A percentile compares a stretch with the other conserved stretches of the same genome.
Conservation (phyloP, 2,113 vertebrate genomes). For the Megalops atlanticus region DNA sequence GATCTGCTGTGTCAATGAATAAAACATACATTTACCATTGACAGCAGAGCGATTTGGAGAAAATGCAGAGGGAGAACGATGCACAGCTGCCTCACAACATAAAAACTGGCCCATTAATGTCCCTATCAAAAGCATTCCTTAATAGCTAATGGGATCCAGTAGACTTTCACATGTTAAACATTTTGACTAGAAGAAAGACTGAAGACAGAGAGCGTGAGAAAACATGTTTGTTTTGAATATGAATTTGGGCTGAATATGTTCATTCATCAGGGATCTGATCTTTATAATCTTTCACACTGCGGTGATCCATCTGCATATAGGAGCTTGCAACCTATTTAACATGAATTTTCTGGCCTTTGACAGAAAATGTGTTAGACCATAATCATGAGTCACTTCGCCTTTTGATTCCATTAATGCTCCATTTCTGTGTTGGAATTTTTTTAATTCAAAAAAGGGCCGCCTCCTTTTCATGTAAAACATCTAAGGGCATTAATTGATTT, state of each 20-base stretch:
- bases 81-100: not conserved
- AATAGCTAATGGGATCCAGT: not conserved
- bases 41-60: not conserved
- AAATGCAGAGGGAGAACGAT: not conserved
- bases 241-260: conserved; percentile 57
- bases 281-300: no score
- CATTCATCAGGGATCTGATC: no score
- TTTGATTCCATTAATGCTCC: conserved; percentile 63
- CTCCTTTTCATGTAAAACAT: conserved; percentile 28
- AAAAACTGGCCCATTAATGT: not conserved
- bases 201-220: no score
- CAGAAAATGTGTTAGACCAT: conserved; percentile 45
- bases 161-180: no score
- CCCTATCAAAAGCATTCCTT: not conserved
- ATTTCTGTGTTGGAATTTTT: not conserved
- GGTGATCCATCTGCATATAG: not conserved
- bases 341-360: conserved; percentile 18
- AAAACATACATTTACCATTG: not conserved
- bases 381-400: conserved; percentile 63
- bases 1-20: not conserved
- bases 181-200: no score
- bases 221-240: conserved; percentile 58
- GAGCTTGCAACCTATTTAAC: not conserved
- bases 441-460: conserved; percentile 44
- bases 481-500: conserved; percentile 27